Evolutionary conservation across 2,113 vertebrate species (phyloP).

Genomic region (Lophotis ruficrista): DNA sequence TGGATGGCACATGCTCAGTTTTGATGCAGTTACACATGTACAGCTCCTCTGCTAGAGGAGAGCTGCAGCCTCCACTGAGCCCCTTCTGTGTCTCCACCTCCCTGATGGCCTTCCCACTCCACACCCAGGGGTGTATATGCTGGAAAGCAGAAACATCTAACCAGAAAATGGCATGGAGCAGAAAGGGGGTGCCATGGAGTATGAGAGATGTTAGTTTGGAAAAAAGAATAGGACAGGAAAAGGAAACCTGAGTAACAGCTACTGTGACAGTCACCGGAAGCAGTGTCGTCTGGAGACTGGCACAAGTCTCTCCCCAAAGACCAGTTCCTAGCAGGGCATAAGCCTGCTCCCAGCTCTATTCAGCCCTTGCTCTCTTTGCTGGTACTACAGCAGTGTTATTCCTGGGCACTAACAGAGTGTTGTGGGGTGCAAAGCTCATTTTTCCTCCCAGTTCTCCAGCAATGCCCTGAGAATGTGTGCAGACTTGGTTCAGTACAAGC

Average conservation of each 20-base stretch:
- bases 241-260: background rate
- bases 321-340: fast-evolving
- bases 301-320: background rate
- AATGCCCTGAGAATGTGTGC: background rate
- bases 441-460: background rate
- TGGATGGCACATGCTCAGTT: background rate
- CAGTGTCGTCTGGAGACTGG: background rate
- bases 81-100: background rate
- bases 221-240: background rate
- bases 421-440: background rate
- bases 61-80: background rate
- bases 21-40: fast-evolving
- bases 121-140: fast-evolving
- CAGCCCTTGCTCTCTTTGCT: background rate
- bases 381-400: background rate
- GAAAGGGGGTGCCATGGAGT: background rate
- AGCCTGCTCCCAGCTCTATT: background rate
- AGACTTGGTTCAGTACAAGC: background rate
- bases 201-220: background rate
- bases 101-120: background rate
- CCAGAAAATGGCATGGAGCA: background rate
- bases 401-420: background rate
- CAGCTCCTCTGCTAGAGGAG: background rate
- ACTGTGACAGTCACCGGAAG: background rate
- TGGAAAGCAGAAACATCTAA: background rate